These are phyloP conservation scores for Hafferia zeledoni DNA, from an alignment of 2,797 vertebrate genomes.

Conservation along the genomic window DNA sequence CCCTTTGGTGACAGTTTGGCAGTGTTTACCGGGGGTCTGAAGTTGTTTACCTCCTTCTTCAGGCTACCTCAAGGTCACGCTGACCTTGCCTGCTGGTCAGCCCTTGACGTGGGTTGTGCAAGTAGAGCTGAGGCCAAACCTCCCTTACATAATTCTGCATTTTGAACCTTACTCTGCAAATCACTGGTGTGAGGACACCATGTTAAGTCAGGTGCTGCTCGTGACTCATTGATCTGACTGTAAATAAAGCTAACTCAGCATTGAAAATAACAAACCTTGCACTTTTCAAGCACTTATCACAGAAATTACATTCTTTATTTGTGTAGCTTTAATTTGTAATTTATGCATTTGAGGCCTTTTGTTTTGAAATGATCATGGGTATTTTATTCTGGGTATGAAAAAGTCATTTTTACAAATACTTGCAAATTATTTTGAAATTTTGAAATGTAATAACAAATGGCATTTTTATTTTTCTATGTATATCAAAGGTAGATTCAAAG, in stretches of 20 bases:
- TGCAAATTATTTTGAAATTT: not conserved
- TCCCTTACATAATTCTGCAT: too few relatives aligned
- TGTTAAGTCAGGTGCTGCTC: not conserved
- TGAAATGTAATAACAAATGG: not conserved
- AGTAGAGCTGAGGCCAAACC: too few relatives aligned
- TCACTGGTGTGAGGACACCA: not conserved
- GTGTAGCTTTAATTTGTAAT: not conserved
- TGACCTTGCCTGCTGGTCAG: too few relatives aligned
- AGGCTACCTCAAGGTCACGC: too few relatives aligned
- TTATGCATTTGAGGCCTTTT: not conserved
- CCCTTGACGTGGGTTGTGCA: too few relatives aligned
- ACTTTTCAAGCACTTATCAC: not conserved
- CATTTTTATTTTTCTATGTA: not conserved
- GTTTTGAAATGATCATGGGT: not conserved
- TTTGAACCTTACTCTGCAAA: not conserved
- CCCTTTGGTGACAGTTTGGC: too few relatives aligned
- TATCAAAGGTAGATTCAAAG: not conserved
- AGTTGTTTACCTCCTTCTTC: too few relatives aligned
- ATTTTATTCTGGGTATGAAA: not conserved
- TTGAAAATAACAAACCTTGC: not conserved
- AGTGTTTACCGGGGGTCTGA: too few relatives aligned
- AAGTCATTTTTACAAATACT: not conserved
- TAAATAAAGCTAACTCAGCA: not conserved
- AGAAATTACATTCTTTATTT: not conserved
- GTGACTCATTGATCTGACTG: not conserved